These are phyloP conservation scores for Antheraea mylitta DNA, from an alignment of 1,140 invertebrate species.

Conservation along the genomic window DNA sequence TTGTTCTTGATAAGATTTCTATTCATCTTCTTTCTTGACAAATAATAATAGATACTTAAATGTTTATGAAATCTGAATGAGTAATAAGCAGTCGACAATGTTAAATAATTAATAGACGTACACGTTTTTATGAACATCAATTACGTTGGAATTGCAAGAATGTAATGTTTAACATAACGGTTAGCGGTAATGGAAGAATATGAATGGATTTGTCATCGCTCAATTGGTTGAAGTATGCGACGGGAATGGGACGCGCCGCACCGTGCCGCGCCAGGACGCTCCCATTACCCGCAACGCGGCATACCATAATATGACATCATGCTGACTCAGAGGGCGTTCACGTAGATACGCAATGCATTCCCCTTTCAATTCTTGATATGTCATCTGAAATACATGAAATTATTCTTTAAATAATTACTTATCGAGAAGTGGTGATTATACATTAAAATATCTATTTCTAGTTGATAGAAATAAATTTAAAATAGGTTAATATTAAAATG, in stretches of 20 bases:
- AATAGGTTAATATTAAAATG: neutral
- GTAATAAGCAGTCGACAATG: neutral
- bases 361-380: constrained; percentile 29
- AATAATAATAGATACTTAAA: neutral
- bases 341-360: constrained; percentile 21
- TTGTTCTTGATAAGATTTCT: constrained; percentile 20
- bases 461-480: neutral
- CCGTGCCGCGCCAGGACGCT: constrained; percentile 50
- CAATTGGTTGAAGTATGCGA: constrained; percentile 69
- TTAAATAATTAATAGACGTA: neutral
- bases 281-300: constrained; percentile 50
- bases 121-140: constrained; percentile 24
- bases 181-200: constrained; percentile 52
- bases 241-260: constrained; percentile 60
- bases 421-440: neutral
- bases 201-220: constrained; percentile 74
- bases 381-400: constrained; percentile 42
- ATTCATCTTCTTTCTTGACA: constrained; percentile 1
- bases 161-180: constrained; percentile 43
- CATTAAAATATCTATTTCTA: neutral
- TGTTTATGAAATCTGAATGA: neutral
- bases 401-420: neutral
- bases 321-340: constrained; percentile 51
- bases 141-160: constrained; percentile 37
- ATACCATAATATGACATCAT: constrained; percentile 63